Conservation (phyloP, 2,888 invertebrate species). For the Limnephilus marmoratus region DNA sequence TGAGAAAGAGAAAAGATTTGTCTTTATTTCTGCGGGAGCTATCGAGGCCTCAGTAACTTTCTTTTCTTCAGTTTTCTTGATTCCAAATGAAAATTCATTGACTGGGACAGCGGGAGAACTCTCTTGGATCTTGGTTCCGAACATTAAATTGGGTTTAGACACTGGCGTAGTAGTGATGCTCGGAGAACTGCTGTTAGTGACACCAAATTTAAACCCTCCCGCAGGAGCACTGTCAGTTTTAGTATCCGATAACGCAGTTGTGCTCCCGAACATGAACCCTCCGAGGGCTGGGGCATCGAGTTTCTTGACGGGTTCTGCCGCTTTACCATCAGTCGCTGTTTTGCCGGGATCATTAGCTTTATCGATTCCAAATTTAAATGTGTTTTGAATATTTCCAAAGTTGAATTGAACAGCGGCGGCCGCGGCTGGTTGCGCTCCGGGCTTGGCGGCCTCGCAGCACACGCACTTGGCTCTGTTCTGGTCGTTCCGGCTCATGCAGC, state of each 20-base stretch:
- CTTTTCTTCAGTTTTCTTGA: constrained; percentile 63
- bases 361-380: constrained; percentile 76
- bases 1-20: constrained; percentile 47
- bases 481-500: constrained; percentile 80
- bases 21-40: constrained; percentile 32
- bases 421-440: constrained; percentile 69
- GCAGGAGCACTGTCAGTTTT: constrained; percentile 47
- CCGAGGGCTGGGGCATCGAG: constrained; percentile 67
- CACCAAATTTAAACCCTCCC: constrained; percentile 68
- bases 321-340: constrained; percentile 5
- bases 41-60: neutral
- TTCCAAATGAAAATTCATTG: constrained; percentile 63
- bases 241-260: constrained; percentile 62
- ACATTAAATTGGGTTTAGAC: constrained; percentile 34
- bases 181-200: constrained; percentile 62
- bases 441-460: constrained; percentile 79
- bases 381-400: constrained; percentile 67
- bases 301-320: constrained; percentile 73
- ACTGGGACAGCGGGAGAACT: constrained; percentile 22
- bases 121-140: constrained; percentile 51
- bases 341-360: constrained; percentile 68
- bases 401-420: constrained; percentile 64
- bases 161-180: neutral
- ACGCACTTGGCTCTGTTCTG: constrained; percentile 74
- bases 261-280: constrained; percentile 71